Evolutionary conservation across 2,888 invertebrate species (phyloP).

Genomic region (Aethes cnicana): DNA sequence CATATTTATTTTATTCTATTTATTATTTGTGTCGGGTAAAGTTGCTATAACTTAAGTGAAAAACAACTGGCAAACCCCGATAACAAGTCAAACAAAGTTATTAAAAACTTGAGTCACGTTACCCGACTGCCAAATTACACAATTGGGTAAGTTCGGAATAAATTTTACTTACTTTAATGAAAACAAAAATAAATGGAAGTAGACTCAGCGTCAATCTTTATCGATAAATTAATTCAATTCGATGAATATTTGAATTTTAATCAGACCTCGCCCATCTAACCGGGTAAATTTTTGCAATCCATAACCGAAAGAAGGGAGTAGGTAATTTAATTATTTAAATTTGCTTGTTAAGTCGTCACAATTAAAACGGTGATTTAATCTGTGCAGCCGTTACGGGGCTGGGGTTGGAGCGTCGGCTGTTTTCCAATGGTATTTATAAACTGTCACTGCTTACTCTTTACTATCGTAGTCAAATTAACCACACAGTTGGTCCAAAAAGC

Average conservation of each 20-base stretch:
- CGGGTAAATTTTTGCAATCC: slow-evolving; percentile 42
- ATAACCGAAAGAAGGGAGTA: slow-evolving; percentile 35
- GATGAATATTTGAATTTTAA: slow-evolving; percentile 61
- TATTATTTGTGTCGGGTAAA: too few species aligned
- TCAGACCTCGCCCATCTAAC: slow-evolving; percentile 44
- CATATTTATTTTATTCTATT: too few species aligned
- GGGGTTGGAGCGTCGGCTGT: too few species aligned
- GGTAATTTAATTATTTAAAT: slow-evolving; percentile 29
- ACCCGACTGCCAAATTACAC: slow-evolving; percentile 3
- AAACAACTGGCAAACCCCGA: too few species aligned
- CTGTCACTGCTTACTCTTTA: too few species aligned
- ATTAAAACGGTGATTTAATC: slow-evolving; percentile 17
- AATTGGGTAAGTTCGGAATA: background rate
- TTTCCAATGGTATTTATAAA: too few species aligned
- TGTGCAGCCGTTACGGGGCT: background rate
- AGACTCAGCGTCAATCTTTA: slow-evolving; percentile 18
- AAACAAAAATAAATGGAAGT: slow-evolving; percentile 24
- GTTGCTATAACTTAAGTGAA: too few species aligned
- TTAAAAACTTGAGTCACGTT: slow-evolving; percentile 2
- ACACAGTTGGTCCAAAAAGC: too few species aligned
- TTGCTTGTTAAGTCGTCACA: slow-evolving; percentile 8
- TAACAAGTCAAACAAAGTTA: slow-evolving; percentile 12
- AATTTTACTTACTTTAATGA: slow-evolving; percentile 14
- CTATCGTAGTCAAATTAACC: too few species aligned
- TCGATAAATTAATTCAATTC: slow-evolving; percentile 38